Conservation (phyloP, 1,140 invertebrate species). For the Lycorma delicatula region DNA sequence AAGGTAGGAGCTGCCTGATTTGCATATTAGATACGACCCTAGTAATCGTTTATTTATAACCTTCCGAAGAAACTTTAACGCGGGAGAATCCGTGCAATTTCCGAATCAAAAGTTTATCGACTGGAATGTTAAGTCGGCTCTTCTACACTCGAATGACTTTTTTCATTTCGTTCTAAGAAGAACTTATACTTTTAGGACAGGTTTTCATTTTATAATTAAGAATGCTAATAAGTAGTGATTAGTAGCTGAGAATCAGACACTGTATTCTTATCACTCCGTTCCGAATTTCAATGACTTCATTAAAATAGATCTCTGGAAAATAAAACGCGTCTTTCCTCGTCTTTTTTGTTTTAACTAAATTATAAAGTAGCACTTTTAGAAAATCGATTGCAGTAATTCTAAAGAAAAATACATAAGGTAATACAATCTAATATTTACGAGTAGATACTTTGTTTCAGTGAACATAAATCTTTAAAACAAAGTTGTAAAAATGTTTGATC, state of each 20-base stretch:
- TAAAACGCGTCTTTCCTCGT: no score
- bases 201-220: constrained; percentile 18
- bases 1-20: constrained; percentile 3
- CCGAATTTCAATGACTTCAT: not conserved
- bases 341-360: no score
- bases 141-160: constrained; percentile 9
- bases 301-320: no score
- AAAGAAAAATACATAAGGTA: no score
- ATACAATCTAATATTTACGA: no score
- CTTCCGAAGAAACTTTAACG: not conserved
- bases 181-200: no score
- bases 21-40: constrained; percentile 14
- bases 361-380: no score
- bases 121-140: constrained; percentile 16
- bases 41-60: constrained; percentile 23
- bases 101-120: constrained; percentile 18
- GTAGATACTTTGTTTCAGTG: no score
- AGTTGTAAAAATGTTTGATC: no score
- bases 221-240: constrained; percentile 18
- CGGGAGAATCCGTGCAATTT: not conserved
- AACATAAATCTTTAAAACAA: no score
- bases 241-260: not conserved
- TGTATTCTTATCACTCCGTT: not conserved
- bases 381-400: no score
- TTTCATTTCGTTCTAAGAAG: not conserved